Evolutionary conservation across 64 coral and sea anemone species (phyloP).

Genomic region (Exaiptasia diaphana): DNA sequence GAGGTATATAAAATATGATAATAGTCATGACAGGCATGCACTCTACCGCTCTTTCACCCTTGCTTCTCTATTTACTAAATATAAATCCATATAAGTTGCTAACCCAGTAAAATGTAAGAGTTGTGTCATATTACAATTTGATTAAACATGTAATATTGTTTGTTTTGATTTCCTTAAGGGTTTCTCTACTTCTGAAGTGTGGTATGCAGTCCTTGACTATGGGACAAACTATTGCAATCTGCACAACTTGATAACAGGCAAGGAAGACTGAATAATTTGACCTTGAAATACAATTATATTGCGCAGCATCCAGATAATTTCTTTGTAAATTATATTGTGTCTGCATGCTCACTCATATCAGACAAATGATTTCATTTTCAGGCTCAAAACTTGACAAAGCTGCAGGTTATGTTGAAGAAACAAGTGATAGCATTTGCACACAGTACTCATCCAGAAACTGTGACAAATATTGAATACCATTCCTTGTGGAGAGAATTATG

Average conservation of each 20-base stretch:
- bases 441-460: conserved; percentile 74
- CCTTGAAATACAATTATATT: not conserved
- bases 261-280: not conserved
- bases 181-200: conserved; percentile 77
- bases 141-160: no score
- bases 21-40: not conserved
- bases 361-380: not conserved
- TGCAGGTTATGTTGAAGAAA: conserved; percentile 66
- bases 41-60: no score
- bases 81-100: no score
- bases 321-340: not conserved
- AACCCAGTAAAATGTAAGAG: no score
- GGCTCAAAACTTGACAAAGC: conserved; percentile 84
- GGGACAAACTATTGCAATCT: conserved; percentile 98
- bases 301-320: not conserved
- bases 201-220: conserved; percentile 92
- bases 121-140: no score
- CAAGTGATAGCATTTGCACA: conserved; percentile 57
- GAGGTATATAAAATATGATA: conserved; percentile 62
- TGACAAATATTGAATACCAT: conserved; percentile 80
- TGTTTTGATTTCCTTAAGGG: no score
- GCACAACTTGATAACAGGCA: conserved; percentile 94
- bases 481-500: no score
- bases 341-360: no score
- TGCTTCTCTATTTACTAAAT: not conserved